Evolutionary conservation across 2,797 vertebrate species (phyloP).

Genomic region (Trachurus trachurus): DNA sequence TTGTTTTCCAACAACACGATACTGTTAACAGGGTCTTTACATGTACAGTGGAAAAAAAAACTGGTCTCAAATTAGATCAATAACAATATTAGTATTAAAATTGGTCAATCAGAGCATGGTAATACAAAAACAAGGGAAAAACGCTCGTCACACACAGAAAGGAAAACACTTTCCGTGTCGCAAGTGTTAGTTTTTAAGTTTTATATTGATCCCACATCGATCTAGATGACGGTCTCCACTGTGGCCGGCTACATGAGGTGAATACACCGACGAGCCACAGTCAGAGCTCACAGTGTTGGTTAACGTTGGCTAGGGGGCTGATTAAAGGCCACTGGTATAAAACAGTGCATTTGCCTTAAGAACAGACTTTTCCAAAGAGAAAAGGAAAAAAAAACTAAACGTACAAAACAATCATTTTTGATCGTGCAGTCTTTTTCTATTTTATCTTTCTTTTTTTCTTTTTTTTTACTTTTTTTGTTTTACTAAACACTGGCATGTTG

Average conservation of each 20-base stretch:
- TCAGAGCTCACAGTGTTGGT: slow-evolving; percentile 39
- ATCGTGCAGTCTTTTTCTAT: not conserved
- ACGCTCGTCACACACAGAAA: no score
- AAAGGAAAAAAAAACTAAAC: slow-evolving; percentile 4
- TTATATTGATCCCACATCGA: not conserved
- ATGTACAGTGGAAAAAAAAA: slow-evolving; percentile 38
- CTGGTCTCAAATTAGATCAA: slow-evolving; percentile 38
- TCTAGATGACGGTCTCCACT: not conserved
- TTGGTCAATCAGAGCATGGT: slow-evolving; percentile 13
- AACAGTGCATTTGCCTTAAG: slow-evolving; percentile 38
- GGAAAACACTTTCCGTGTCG: not conserved
- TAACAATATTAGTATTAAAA: slow-evolving; percentile 32
- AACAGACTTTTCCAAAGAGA: slow-evolving; percentile 14
- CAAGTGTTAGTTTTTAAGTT: not conserved
- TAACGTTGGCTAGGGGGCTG: slow-evolving; percentile 4
- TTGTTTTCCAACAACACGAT: not conserved
- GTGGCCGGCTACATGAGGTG: not conserved
- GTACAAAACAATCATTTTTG: slow-evolving; percentile 12
- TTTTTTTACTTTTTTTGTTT: slow-evolving; percentile 10
- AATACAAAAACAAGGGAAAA: not conserved
- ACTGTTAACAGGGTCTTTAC: slow-evolving; percentile 19
- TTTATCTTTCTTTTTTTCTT: no score
- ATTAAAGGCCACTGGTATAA: slow-evolving; percentile 46
- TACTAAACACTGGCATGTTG: not conserved
- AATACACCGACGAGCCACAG: not conserved